These are phyloP conservation scores for Zaprionus lineosus DNA, from an alignment of 2,888 invertebrate genomes.

Conservation along the genomic window DNA sequence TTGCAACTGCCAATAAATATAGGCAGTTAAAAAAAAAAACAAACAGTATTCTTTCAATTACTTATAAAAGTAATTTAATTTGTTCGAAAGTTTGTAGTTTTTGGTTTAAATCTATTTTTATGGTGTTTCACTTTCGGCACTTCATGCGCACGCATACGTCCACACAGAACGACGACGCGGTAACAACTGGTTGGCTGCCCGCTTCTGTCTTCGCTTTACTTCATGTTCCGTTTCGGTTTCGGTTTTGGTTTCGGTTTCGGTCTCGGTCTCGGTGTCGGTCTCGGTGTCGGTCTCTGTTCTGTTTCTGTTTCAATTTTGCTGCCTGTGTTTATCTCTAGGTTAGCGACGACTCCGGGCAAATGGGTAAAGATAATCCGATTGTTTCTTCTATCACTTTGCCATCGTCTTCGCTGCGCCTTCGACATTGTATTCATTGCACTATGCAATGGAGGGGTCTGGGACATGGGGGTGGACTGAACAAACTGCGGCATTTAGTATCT, in stretches of 20 bases:
- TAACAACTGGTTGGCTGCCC: constrained; percentile 34
- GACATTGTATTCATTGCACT: constrained; percentile 46
- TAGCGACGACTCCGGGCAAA: constrained; percentile 6
- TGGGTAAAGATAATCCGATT: constrained; percentile 32
- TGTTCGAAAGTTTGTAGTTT: neutral
- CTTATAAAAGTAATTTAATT: neutral
- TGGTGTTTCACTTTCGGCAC: constrained; percentile 1
- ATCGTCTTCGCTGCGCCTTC: constrained; percentile 11
- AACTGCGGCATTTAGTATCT: constrained; percentile 18
- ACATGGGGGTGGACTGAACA: neutral
- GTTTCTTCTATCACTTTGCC: constrained; percentile 25
- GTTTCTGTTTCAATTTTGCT: constrained; percentile 14
- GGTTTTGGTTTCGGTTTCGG: neutral
- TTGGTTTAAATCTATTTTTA: constrained; percentile 2
- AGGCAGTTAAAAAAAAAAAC: no score
- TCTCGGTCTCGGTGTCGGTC: constrained; percentile 24
- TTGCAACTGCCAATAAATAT: constrained; percentile 30
- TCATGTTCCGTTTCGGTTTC: constrained; percentile 10
- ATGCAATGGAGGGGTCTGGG: constrained; percentile 30
- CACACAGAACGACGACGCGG: constrained; percentile 53
- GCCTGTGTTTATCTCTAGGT: constrained; percentile 13
- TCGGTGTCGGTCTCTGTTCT: constrained; percentile 3
- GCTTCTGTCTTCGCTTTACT: constrained; percentile 10
- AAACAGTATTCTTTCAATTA: neutral
- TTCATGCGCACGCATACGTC: constrained; percentile 38